Percentiles rank a stretch among this genome's conserved stretches.
These are phyloP conservation scores for Micropoecilia bifurca DNA, from an alignment of 2,797 vertebrate genomes.

Conservation along the genomic window DNA sequence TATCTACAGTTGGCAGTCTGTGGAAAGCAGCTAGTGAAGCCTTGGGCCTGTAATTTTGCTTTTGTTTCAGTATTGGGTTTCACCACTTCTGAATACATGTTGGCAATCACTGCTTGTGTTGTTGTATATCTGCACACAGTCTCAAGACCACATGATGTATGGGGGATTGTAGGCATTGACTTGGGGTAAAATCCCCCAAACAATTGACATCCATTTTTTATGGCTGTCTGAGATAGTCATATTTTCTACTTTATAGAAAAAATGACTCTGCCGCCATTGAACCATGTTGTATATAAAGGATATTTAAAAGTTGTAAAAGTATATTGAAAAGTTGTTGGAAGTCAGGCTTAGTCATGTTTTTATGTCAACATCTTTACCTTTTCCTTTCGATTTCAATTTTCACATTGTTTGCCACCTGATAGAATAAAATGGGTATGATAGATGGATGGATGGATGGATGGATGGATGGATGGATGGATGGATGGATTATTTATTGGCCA, in stretches of 20 bases:
- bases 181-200: not conserved
- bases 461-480: slow-evolving; percentile 5
- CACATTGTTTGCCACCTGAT: not conserved
- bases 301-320: too few species aligned
- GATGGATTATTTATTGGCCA: not conserved
- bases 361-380: not conserved
- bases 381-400: not conserved
- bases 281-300: too few species aligned
- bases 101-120: not conserved
- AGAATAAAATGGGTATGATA: not conserved
- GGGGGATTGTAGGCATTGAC: not conserved
- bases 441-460: slow-evolving; percentile 8
- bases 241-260: not conserved
- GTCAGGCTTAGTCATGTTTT: not conserved
- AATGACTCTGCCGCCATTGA: too few species aligned
- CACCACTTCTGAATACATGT: not conserved
- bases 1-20: not conserved
- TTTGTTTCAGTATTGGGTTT: too few species aligned
- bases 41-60: not conserved
- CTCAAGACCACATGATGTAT: not conserved
- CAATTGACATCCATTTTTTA: not conserved
- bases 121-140: not conserved
- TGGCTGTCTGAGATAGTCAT: not conserved
- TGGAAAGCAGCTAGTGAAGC: not conserved
- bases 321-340: too few species aligned